A percentile compares a stretch with the other conserved stretches of the same genome.
phyloP scores from a whole-genome alignment of 2,797 vertebrate species.

The Propithecus deckenii region DNA sequence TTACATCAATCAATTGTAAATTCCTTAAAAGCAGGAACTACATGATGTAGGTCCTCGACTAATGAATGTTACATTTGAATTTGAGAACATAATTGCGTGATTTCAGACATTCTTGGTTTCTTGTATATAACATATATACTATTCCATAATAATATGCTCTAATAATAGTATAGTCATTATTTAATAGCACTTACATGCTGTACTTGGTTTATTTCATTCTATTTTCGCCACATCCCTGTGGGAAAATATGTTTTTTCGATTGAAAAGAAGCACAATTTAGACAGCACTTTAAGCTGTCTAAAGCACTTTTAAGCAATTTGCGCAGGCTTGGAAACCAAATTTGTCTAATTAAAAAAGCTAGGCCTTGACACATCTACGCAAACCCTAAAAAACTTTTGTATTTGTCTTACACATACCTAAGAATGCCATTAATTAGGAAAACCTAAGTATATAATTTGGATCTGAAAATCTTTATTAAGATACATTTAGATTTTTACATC shows the following conservation, averaged over 20 bases:
- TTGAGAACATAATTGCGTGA: background rate
- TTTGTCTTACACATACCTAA: background rate
- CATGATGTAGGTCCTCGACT: background rate
- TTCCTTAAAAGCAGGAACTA: background rate
- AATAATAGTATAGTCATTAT: background rate
- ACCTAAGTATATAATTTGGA: background rate
- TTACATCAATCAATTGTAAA: background rate
- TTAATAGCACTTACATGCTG: background rate
- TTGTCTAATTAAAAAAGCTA: background rate
- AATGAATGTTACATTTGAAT: background rate
- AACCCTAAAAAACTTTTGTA: background rate
- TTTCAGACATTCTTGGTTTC: background rate
- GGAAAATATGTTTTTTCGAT: background rate
- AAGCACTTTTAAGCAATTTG: background rate
- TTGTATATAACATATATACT: accelerated
- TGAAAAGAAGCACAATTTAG: background rate
- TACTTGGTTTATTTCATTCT: background rate
- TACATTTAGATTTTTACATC: background rate
- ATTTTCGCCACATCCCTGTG: background rate
- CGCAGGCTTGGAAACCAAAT: background rate
- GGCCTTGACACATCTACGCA: background rate
- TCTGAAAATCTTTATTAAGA: constrained; percentile 14
- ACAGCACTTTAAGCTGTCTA: background rate
- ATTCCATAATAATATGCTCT: background rate
- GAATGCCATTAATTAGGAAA: background rate